These are phyloP conservation scores for Drosophila rhopaloa DNA, from an alignment of 1,140 invertebrate genomes.

Conservation along the genomic window DNA sequence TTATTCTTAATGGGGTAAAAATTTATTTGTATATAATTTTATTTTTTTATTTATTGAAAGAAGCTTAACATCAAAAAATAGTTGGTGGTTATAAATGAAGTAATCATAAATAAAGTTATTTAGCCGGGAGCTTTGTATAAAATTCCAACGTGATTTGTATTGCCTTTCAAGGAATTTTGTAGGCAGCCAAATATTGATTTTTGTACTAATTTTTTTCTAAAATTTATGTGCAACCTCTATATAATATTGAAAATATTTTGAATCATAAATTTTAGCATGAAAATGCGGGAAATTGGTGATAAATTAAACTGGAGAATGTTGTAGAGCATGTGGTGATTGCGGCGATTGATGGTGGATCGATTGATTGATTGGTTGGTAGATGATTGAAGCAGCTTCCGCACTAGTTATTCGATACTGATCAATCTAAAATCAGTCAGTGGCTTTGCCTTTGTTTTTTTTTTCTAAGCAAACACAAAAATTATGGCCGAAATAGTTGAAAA, in stretches of 20 bases:
- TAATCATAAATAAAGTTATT: no score
- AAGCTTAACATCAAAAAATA: no score
- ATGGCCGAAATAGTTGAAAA: constrained; percentile 64
- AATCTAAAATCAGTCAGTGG: constrained; percentile 83
- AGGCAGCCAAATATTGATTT: no score
- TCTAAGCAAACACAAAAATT: constrained; percentile 38
- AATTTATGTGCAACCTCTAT: not conserved
- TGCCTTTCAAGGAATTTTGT: no score
- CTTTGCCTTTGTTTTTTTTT: constrained; percentile 3
- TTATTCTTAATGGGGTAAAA: no score
- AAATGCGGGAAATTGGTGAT: not conserved
- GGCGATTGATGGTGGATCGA: constrained; percentile 8
- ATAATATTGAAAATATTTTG: not conserved
- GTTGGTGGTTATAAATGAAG: no score
- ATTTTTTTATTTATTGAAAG: no score
- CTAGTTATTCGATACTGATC: constrained; percentile 84
- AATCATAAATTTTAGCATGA: not conserved
- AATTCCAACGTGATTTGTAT: no score
- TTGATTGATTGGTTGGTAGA: constrained; percentile 16
- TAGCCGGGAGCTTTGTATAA: no score
- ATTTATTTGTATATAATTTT: no score
- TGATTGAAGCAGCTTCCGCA: constrained; percentile 32
- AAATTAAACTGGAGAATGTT: constrained; percentile 4
- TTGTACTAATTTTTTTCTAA: not conserved
- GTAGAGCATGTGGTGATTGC: constrained; percentile 11